These are phyloP conservation scores for Pampusana beccarii DNA, from an alignment of 2,113 vertebrate genomes.

Conservation along the genomic window DNA sequence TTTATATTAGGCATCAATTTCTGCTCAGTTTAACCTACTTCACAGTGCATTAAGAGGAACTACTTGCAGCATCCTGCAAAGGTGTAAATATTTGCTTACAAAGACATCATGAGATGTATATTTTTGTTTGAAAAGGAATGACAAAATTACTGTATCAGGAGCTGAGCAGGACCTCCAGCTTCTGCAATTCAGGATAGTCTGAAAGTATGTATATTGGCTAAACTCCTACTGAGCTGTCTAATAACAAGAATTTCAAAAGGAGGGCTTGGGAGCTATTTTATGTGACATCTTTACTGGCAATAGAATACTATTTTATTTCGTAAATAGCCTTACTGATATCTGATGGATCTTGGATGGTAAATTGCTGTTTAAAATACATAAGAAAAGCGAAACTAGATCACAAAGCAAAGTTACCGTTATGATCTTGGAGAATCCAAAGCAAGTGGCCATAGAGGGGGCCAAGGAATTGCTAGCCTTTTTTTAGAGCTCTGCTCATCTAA, in stretches of 20 bases:
- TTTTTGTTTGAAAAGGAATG: not conserved
- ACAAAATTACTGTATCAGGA: not conserved
- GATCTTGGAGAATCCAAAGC: not conserved
- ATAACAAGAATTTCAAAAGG: not conserved
- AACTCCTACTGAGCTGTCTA: not conserved
- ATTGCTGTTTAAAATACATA: not conserved
- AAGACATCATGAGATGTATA: not conserved
- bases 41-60: not conserved
- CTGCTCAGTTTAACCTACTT: not conserved
- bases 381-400: not conserved
- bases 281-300: not conserved
- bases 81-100: not conserved
- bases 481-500: not conserved
- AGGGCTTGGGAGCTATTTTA: not conserved
- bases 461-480: not conserved
- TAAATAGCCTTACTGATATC: not conserved
- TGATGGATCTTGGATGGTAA: not conserved
- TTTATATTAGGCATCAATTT: conserved; percentile 20
- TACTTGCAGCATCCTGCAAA: not conserved
- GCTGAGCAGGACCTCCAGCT: not conserved
- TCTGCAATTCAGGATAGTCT: not conserved
- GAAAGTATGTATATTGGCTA: not conserved
- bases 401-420: not conserved
- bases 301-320: not conserved
- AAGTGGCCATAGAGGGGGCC: not conserved